Percentiles rank a stretch among this genome's conserved stretches.
Evolutionary conservation across 2,113 vertebrate genomes (phyloP).

Genomic region (Corythaeola cristata): DNA sequence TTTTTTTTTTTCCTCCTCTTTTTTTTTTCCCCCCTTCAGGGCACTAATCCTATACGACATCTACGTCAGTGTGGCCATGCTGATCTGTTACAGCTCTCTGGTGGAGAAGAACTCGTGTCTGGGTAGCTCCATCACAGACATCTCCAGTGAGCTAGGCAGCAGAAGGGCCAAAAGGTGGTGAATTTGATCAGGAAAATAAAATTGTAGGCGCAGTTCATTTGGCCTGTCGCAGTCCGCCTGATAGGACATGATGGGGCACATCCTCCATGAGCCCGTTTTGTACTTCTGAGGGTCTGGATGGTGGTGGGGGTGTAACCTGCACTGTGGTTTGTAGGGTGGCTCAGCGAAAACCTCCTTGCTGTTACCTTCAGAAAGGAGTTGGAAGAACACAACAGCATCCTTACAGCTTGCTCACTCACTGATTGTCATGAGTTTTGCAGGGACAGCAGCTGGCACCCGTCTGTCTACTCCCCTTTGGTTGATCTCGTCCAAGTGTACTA

Average conservation of each 20-base stretch:
- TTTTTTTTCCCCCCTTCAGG: too few relatives aligned
- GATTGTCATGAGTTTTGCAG: neutral
- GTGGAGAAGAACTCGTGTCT: neutral
- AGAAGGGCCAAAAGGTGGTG: neutral
- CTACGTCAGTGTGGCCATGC: too few relatives aligned
- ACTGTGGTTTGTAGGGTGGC: neutral
- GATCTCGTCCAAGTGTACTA: accelerated
- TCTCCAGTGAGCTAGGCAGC: neutral
- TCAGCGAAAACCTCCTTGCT: neutral
- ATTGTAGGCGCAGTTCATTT: neutral
- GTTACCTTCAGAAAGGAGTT: neutral
- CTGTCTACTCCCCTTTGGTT: neutral
- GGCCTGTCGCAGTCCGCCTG: neutral
- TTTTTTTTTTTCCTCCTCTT: too few relatives aligned
- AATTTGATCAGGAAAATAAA: neutral
- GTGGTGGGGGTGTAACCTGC: neutral
- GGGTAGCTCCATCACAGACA: neutral
- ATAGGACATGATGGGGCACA: accelerated
- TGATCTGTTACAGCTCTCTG: neutral
- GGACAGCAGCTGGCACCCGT: neutral
- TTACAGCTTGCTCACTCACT: neutral
- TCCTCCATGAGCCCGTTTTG: too few relatives aligned
- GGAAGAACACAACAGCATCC: neutral
- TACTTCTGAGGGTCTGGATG: neutral
- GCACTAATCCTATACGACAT: too few relatives aligned